Evolutionary conservation across 2,113 vertebrate species (phyloP).

Genomic region (Halcyon senegalensis): DNA sequence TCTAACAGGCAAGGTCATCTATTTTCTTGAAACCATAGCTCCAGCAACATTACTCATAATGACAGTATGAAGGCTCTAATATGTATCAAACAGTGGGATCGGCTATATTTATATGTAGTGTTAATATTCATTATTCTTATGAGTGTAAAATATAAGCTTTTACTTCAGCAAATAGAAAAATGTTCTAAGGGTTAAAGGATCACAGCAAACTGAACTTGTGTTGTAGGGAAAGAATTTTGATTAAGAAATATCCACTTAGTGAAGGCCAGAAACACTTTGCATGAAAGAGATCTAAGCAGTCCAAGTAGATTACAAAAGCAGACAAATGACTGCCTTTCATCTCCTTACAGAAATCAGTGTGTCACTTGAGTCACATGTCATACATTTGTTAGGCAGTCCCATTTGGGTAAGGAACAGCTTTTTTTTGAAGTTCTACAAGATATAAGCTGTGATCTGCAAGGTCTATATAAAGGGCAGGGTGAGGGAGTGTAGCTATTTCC

Average conservation of each 20-base stretch:
- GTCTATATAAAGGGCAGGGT: background rate
- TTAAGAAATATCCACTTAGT: background rate
- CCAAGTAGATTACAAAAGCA: background rate
- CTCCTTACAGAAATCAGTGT: background rate
- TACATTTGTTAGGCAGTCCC: background rate
- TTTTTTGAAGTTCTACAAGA: background rate
- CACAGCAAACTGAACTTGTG: background rate
- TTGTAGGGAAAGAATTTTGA: background rate
- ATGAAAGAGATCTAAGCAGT: background rate
- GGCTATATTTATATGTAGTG: background rate
- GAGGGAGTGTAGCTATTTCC: background rate
- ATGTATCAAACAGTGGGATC: background rate
- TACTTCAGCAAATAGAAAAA: background rate
- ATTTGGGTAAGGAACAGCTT: background rate
- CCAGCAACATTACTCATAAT: background rate
- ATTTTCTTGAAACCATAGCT: background rate
- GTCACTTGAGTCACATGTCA: background rate
- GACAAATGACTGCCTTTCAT: background rate
- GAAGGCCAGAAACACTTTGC: background rate
- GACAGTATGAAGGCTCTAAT: background rate
- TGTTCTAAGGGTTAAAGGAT: background rate
- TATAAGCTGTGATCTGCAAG: background rate
- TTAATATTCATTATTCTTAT: background rate
- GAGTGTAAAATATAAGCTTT: background rate
- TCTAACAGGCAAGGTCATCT: background rate